Evolutionary conservation across 2,797 vertebrate genomes (phyloP), one percentile per base, ranked within the genome.

Genomic region (Enteromius fasciolatus): DNA sequence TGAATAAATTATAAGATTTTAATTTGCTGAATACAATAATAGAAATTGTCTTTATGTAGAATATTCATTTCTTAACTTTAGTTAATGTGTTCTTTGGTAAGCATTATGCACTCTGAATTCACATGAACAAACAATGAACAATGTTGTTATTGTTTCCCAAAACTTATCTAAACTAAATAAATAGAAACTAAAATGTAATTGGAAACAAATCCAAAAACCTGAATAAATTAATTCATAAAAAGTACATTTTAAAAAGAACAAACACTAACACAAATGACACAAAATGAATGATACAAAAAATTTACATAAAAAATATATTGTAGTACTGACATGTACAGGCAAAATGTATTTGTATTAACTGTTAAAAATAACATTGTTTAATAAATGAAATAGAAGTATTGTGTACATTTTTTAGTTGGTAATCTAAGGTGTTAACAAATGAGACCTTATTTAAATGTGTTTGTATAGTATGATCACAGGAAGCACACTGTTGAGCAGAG

Each of bases 401-500:
- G 10, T 36, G 17, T 20, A 9, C 15, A 33, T 41, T 41, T 36
- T 20, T 66, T n/a, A n/a, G 33, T 67, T 36, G 1, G 17, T 17
- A 2, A 36, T 20, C 33, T 66, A 36, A 90, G 12, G 44, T 11
- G 41, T 44, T 44, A 44, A 11, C 41, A 44, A 44, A 44, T 44
- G 41, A 44, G 41, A 44, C 41, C 10, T 44, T 44, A 10, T 41
- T 41, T 41, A 41, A 41, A 41, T 2, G 41, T 44, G 41, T 11
- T 44, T 44, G 41, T 44, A 39, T 57, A 75, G 44, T 17, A 8
- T 52, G 41, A 14, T n/a, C 31, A 3, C 36, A 28, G 10, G 67
- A 68, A 36, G n/a, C 66, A 28, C 76, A 14, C 6, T 31, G 69
- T 25, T 76, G 77, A 54, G 84, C 57, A 52, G 50, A 52, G 11